Conservation (phyloP, 2,113 vertebrate species). For the Lanius ludovicianus region DNA sequence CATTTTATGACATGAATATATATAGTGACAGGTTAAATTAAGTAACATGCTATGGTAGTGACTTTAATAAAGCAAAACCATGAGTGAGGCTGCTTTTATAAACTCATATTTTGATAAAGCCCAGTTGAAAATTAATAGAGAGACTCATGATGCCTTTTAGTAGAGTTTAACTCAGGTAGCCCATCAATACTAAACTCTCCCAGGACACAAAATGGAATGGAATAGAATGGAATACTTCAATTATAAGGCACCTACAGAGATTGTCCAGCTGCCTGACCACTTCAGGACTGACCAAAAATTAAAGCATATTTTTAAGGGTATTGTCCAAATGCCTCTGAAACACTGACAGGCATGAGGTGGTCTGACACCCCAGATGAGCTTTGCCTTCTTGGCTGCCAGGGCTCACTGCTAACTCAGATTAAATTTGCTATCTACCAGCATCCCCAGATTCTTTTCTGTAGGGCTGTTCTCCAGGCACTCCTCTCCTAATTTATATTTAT, state of each 20-base stretch:
- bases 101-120: neutral
- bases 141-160: neutral
- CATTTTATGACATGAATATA: neutral
- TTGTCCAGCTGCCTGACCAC: neutral
- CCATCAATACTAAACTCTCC: neutral
- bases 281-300: neutral
- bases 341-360: neutral
- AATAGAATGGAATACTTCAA: neutral
- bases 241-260: accelerated
- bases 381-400: neutral
- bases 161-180: neutral
- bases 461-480: neutral
- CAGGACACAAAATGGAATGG: neutral
- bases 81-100: neutral
- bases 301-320: neutral
- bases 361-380: neutral
- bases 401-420: neutral
- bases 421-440: neutral
- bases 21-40: neutral
- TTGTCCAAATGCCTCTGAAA: neutral
- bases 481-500: neutral
- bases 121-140: neutral
- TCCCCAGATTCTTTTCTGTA: neutral
- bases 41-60: neutral
- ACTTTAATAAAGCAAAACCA: neutral